Evolutionary conservation across 2,888 invertebrate species (phyloP).

Genomic region (Amiota minor): DNA sequence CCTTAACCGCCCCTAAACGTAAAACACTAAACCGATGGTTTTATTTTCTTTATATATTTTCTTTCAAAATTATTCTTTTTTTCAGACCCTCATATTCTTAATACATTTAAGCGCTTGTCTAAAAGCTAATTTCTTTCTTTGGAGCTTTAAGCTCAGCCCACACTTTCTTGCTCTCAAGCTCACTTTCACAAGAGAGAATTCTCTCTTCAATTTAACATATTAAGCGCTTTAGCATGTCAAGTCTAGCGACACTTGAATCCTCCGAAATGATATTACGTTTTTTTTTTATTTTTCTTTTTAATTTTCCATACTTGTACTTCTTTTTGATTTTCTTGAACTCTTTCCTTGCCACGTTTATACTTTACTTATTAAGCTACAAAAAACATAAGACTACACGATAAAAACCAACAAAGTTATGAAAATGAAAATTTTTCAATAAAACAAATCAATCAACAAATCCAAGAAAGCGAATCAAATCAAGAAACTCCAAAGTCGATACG

Average conservation of each 20-base stretch:
- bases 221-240: constrained; percentile 31
- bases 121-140: neutral
- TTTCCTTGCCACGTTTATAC: neutral
- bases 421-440: constrained; percentile 36
- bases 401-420: constrained; percentile 40
- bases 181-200: constrained; percentile 31
- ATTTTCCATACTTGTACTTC: neutral
- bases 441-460: constrained; percentile 18
- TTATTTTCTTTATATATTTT: neutral
- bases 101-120: neutral
- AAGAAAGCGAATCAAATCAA: constrained; percentile 42
- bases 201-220: no score
- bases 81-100: neutral
- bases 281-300: neutral
- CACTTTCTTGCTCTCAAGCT: neutral
- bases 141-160: constrained; percentile 9
- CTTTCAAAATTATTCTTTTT: neutral
- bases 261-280: neutral
- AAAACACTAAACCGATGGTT: neutral
- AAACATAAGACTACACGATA: constrained; percentile 38
- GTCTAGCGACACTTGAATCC: constrained; percentile 40
- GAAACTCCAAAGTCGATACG: constrained; percentile 73
- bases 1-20: neutral
- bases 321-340: constrained; percentile 18
- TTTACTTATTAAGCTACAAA: constrained; percentile 13